These are phyloP conservation scores for Lytechinus variegatus DNA, from an alignment of 35 echinoderm and acorn worm species.

Conservation along the genomic window DNA sequence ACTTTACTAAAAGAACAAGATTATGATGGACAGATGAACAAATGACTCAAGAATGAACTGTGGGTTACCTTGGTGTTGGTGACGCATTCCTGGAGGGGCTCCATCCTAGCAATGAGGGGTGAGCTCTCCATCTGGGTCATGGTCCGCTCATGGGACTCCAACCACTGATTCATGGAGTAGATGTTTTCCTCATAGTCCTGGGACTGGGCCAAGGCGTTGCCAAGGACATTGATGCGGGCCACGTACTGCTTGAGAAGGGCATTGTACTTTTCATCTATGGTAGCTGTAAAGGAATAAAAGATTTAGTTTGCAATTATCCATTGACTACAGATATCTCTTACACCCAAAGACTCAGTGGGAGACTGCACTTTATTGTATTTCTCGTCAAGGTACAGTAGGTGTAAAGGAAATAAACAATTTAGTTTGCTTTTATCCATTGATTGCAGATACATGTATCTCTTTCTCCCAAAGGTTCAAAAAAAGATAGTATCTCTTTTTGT, in stretches of 20 bases:
- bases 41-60: background rate
- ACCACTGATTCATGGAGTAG: constrained; percentile 71
- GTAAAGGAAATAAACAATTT: too few species aligned
- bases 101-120: constrained; percentile 61
- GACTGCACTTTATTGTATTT: too few species aligned
- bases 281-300: constrained; percentile 38
- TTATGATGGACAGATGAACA: background rate
- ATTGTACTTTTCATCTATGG: constrained; percentile 85
- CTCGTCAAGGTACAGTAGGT: too few species aligned
- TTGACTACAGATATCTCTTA: too few species aligned
- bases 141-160: constrained; percentile 69
- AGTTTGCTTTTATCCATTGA: too few species aligned
- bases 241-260: constrained; percentile 63
- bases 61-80: constrained; percentile 72
- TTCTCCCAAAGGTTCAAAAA: too few species aligned
- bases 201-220: constrained; percentile 58
- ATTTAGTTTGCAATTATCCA: too few species aligned
- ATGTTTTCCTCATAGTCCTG: constrained; percentile 79
- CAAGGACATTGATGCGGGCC: constrained; percentile 71
- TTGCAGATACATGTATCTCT: too few species aligned
- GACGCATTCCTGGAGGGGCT: constrained; percentile 70
- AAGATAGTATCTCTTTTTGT: too few species aligned
- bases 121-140: constrained; percentile 64
- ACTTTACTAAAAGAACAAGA: background rate
- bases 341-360: too few species aligned